A percentile compares a stretch with the other conserved stretches of the same genome.
Evolutionary conservation across 2,888 invertebrate genomes (phyloP).

Genomic region (Volucella bombylans): DNA sequence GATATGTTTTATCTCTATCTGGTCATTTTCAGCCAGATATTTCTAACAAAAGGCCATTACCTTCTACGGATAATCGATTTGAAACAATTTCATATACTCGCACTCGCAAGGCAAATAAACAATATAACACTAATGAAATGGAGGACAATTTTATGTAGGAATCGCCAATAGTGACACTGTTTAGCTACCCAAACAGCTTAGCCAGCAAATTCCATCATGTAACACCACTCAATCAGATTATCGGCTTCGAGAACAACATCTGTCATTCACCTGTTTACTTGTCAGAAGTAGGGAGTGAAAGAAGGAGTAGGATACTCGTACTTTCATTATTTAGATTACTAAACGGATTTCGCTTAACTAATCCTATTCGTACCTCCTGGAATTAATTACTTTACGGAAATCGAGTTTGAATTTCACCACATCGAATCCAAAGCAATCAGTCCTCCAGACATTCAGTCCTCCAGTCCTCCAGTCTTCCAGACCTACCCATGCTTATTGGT

Average conservation of each 20-base stretch:
- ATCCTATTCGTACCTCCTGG: constrained; percentile 32
- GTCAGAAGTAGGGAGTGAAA: constrained; percentile 3
- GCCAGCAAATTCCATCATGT: too few relatives aligned
- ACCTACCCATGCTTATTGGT: constrained; percentile 36
- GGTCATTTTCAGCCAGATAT: too few relatives aligned
- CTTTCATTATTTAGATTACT: constrained; percentile 56
- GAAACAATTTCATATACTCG: too few relatives aligned
- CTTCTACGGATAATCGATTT: too few relatives aligned
- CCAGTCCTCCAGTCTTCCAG: constrained; percentile 36
- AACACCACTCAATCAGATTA: constrained; percentile 55
- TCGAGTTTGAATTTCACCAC: constrained; percentile 56
- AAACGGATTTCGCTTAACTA: constrained; percentile 57
- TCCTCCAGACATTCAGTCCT: too few relatives aligned
- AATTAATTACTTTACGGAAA: constrained; percentile 60
- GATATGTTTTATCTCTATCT: too few relatives aligned
- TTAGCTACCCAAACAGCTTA: too few relatives aligned
- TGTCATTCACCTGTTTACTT: constrained; percentile 7
- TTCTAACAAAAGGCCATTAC: too few relatives aligned
- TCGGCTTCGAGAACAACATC: constrained; percentile 38
- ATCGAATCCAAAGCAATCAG: not conserved
- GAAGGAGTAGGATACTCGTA: not conserved
- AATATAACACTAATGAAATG: too few relatives aligned
- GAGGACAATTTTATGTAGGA: too few relatives aligned
- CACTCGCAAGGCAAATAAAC: too few relatives aligned
- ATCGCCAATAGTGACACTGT: too few relatives aligned